These are phyloP conservation scores for Pogonocherus hispidulus DNA, from an alignment of 2,888 invertebrate species.

Conservation along the genomic window DNA sequence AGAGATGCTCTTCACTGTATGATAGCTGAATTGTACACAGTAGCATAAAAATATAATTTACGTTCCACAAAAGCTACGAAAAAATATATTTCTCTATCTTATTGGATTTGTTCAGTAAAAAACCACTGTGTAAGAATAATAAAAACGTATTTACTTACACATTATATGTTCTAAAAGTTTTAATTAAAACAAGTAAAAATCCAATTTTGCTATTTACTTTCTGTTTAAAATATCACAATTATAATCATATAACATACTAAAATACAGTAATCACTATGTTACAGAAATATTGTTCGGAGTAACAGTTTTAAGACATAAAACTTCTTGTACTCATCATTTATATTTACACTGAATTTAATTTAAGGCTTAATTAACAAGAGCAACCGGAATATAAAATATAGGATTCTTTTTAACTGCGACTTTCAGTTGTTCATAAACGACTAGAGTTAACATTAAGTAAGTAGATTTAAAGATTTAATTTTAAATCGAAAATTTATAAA, in stretches of 20 bases:
- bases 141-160: no score
- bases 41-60: no score
- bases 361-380: neutral
- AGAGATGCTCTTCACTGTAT: no score
- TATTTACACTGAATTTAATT: slow-evolving; percentile 2
- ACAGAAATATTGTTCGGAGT: neutral
- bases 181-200: no score
- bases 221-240: slow-evolving; percentile 22
- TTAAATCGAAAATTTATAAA: no score
- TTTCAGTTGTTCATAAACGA: slow-evolving; percentile 12
- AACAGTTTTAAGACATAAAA: slow-evolving; percentile 7
- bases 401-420: slow-evolving; percentile 7
- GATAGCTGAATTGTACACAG: no score
- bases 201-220: no score
- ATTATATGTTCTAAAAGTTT: no score
- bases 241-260: slow-evolving; percentile 7
- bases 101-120: no score
- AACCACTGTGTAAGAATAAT: no score
- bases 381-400: neutral
- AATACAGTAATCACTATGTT: slow-evolving; percentile 5
- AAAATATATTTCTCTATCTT: no score
- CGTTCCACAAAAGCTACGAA: no score
- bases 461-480: slow-evolving; percentile 5
- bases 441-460: slow-evolving; percentile 16
- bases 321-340: slow-evolving; percentile 1